Evolutionary conservation across 2,888 invertebrate genomes (phyloP).

Genomic region (Caenorhabditis parvicauda): DNA sequence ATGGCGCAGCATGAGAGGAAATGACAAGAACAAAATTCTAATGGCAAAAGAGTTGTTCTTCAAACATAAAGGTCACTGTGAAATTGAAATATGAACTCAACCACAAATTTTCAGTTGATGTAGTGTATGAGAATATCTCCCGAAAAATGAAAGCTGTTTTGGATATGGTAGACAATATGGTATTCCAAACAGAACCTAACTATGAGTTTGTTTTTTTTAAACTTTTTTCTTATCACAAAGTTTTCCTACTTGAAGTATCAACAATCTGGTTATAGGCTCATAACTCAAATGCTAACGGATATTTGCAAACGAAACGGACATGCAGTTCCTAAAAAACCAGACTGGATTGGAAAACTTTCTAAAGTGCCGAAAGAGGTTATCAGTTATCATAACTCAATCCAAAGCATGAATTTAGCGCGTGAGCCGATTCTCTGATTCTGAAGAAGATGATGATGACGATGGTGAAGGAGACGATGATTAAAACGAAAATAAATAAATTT

Average conservation of each 20-base stretch:
- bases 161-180: slow-evolving; percentile 15
- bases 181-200: slow-evolving; percentile 15
- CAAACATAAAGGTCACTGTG: neutral
- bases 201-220: too few relatives aligned
- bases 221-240: slow-evolving; percentile 12
- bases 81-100: neutral
- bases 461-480: too few relatives aligned
- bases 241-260: slow-evolving; percentile 13
- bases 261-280: too few relatives aligned
- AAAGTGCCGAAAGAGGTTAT: too few relatives aligned
- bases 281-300: too few relatives aligned
- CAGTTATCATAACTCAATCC: too few relatives aligned
- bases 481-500: too few relatives aligned
- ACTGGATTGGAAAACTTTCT: slow-evolving; percentile 29
- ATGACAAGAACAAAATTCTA: slow-evolving; percentile 8
- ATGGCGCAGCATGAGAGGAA: slow-evolving; percentile 25
- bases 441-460: too few relatives aligned
- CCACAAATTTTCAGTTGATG: neutral
- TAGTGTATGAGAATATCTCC: slow-evolving; percentile 8
- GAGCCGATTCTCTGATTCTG: too few relatives aligned
- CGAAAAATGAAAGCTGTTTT: slow-evolving; percentile 2
- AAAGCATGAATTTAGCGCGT: too few relatives aligned
- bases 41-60: slow-evolving; percentile 8
- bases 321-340: too few relatives aligned
- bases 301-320: slow-evolving; percentile 10